A percentile compares a stretch with the other conserved stretches of the same genome.
These are phyloP conservation scores for Etheostoma spectabile DNA, from an alignment of 2,113 vertebrate genomes.

Conservation along the genomic window DNA sequence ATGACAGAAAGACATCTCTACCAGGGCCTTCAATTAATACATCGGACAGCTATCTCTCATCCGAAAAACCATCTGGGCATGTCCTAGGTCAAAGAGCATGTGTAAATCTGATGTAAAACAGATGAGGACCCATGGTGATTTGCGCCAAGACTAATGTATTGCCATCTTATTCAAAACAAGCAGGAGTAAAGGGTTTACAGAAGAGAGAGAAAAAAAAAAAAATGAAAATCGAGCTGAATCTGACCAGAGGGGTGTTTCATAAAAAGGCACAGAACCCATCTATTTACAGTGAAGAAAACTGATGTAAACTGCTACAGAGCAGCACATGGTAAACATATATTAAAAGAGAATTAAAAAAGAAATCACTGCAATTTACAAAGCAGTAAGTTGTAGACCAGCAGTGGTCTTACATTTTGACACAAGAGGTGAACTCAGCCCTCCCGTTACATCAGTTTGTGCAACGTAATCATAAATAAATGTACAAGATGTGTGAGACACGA, in stretches of 20 bases:
- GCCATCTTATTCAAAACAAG: not conserved
- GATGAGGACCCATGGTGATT: slow-evolving; percentile 4
- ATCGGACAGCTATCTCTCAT: slow-evolving; percentile 30
- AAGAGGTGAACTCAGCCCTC: not conserved
- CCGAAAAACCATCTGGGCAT: slow-evolving; percentile 15
- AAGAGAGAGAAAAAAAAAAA: too few relatives aligned
- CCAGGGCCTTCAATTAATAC: slow-evolving; percentile 41
- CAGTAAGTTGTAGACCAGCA: not conserved
- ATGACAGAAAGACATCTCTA: slow-evolving; percentile 26
- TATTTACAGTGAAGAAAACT: not conserved
- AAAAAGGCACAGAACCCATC: not conserved
- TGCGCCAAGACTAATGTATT: slow-evolving; percentile 8
- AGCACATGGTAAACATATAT: not conserved
- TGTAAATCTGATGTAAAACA: slow-evolving; percentile 29
- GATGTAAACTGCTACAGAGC: not conserved
- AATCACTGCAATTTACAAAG: not conserved
- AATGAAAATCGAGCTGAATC: not conserved
- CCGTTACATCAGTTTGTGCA: not conserved
- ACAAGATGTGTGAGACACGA: too few relatives aligned
- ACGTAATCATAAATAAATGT: not conserved
- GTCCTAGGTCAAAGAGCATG: slow-evolving; percentile 37
- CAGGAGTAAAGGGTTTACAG: not conserved
- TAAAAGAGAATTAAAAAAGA: not conserved
- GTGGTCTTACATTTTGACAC: not conserved
- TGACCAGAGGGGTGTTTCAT: not conserved